These are phyloP conservation scores for Sipha flava DNA, from an alignment of 1,140 invertebrate genomes.

Conservation along the genomic window DNA sequence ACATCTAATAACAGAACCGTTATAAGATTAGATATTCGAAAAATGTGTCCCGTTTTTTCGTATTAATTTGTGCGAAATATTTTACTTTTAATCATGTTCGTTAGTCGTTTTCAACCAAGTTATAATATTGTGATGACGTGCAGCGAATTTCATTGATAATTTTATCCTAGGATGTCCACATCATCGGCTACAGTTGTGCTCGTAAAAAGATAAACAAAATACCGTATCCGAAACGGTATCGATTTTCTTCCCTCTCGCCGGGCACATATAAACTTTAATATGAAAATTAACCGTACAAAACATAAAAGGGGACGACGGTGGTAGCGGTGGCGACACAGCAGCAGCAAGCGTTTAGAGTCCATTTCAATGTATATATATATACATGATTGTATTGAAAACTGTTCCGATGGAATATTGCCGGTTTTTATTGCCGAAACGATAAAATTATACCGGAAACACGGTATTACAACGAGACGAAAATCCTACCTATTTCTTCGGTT, in stretches of 20 bases:
- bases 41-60: too few species aligned
- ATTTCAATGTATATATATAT: too few species aligned
- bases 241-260: neutral
- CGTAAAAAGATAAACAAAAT: neutral
- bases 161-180: neutral
- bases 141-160: neutral
- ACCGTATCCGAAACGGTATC: neutral
- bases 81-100: too few species aligned
- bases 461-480: neutral
- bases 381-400: too few species aligned
- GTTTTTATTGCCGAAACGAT: neutral
- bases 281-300: neutral
- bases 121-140: too few species aligned
- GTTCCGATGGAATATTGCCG: neutral
- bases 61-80: too few species aligned
- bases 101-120: too few species aligned
- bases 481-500: neutral
- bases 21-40: too few species aligned
- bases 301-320: neutral
- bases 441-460: neutral
- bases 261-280: neutral
- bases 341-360: neutral
- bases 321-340: neutral
- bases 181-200: neutral
- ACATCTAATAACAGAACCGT: too few species aligned